These are phyloP conservation scores for Myiozetetes cayanensis DNA, from an alignment of 2,113 vertebrate genomes.

Conservation along the genomic window DNA sequence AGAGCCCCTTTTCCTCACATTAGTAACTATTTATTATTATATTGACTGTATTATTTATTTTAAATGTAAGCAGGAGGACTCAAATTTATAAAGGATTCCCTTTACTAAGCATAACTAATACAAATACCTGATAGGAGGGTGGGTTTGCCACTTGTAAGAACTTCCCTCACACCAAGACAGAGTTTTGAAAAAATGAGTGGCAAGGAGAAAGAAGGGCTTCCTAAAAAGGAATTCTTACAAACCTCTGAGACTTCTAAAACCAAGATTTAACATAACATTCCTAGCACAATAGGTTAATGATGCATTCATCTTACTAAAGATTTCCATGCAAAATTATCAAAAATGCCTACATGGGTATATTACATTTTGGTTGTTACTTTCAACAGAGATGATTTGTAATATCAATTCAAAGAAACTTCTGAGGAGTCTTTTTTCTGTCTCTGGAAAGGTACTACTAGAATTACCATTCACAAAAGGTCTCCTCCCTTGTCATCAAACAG, in stretches of 20 bases:
- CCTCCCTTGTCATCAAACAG: not conserved
- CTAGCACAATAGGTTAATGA: not conserved
- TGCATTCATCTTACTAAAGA: not conserved
- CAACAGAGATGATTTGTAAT: not conserved
- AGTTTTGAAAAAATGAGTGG: not conserved
- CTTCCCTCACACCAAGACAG: not conserved
- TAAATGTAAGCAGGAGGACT: not conserved
- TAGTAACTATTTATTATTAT: not conserved
- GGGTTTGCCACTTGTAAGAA: not conserved
- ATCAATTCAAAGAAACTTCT: not conserved
- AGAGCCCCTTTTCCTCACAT: not conserved
- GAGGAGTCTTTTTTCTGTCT: not conserved
- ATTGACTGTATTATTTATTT: not conserved
- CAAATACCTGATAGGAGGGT: not conserved
- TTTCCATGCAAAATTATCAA: not conserved
- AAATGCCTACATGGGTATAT: rapidly evolving
- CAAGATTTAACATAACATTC: not conserved
- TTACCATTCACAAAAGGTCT: not conserved
- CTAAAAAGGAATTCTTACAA: not conserved
- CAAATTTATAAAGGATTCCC: not conserved
- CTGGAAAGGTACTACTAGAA: not conserved
- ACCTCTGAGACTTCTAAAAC: not conserved
- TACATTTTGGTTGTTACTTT: not conserved
- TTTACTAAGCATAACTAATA: not conserved
- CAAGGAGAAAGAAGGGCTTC: not conserved